Base-by-base conservation (phyloP, 1,140 invertebrate species). In the Scaptomyza hsui region DNA sequence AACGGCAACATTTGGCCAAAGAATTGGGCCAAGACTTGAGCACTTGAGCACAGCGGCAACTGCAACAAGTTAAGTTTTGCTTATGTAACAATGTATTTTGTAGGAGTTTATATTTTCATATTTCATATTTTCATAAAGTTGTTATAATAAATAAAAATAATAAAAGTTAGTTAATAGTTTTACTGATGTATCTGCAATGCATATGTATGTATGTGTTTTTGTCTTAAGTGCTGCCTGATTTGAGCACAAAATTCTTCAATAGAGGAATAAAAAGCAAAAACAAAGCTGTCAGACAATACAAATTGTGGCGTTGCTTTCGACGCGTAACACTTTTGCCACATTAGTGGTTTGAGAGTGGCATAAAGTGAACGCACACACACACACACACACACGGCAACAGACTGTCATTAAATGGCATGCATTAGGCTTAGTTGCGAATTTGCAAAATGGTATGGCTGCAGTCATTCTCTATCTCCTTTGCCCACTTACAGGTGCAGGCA, bases 371-470 rank as follows among this genome's bases (percentile, higher is more conserved):
- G 48, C 16, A 70, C n/a, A 47, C 21, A 47, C n/a, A 52, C 10
- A 49, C 37, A 47, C 13, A 26, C 7, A 51, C 45, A 49, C 32
- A 13, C 7, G 42, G 24, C 7, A 6, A 55, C 26, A 45, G 53
- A 26, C 37, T 65, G 48, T 57, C 47, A 52, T 56, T 76, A 51
- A 75, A 64, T 53, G 55, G 42, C 56, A 45, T 62, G 79, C 78
- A 75, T 82, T 78, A 71, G 52, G 75, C 71, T 68, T 72, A 61
- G 65, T 67, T 67, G 64, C 51, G 55, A 71, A 57, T 55, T 71
- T 69, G 62, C 41, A 19, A 70, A 82, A 70, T 70, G 55, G 51
- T 62, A 56, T 59, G 19, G 19, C 39, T 24, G 29, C 26, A 12
- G 16, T n/a, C 26, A 16, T 29, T 29, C 3, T 12, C 10, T n/a